phyloP scores from a whole-genome alignment of 2,113 vertebrate genomes.

The Xiphophorus couchianus region DNA sequence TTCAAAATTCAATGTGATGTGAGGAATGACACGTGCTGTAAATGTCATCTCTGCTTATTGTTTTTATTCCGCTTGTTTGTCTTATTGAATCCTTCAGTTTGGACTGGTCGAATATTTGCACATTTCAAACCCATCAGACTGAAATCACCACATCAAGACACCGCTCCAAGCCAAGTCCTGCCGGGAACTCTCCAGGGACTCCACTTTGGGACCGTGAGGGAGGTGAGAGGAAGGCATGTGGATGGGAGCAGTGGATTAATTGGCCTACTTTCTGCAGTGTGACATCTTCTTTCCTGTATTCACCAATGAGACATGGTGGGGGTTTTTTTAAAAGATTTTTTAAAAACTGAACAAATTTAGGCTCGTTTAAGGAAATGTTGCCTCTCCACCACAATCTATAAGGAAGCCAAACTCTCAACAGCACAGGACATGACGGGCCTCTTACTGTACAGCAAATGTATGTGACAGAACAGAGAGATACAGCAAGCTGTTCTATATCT shows the following conservation, averaged over 20 bases:
- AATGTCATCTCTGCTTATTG: neutral
- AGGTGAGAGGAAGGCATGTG: conserved; percentile 33
- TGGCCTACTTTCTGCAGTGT: conserved; percentile 36
- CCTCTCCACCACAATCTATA: conserved; percentile 13
- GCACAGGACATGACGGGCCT: neutral
- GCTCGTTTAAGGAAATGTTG: conserved; percentile 22
- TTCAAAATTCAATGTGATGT: no score
- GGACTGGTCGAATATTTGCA: conserved; percentile 8
- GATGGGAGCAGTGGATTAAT: conserved; percentile 32
- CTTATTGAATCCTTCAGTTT: neutral
- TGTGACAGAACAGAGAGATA: conserved; percentile 40
- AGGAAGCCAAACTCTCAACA: conserved; percentile 23
- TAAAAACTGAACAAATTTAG: conserved; percentile 27
- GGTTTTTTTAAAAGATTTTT: neutral
- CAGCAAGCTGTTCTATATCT: conserved; percentile 33
- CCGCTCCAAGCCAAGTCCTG: conserved; percentile 13
- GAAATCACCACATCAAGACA: conserved; percentile 19
- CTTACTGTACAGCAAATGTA: conserved; percentile 23
- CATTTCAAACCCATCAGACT: conserved; percentile 13
- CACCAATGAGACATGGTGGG: conserved; percentile 32
- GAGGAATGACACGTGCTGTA: no score
- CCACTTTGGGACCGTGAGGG: conserved; percentile 27
- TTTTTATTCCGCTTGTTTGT: neutral
- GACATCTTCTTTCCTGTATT: conserved; percentile 35
- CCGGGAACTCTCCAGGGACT: conserved; percentile 22